Evolutionary conservation across 2,888 invertebrate species (phyloP).

Genomic region (Acronicta alni): DNA sequence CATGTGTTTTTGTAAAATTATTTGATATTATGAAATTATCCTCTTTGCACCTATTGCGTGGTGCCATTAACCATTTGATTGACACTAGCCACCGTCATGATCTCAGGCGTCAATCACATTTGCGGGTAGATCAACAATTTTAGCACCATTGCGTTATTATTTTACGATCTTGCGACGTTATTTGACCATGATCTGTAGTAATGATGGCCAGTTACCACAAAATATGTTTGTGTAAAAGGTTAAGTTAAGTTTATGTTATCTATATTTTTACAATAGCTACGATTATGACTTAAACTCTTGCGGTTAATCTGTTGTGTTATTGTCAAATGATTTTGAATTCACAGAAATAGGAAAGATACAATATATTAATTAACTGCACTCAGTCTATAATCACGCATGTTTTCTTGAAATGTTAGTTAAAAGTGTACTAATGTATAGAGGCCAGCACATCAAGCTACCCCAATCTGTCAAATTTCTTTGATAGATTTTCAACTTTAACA

Average conservation of each 20-base stretch:
- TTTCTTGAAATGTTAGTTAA: too few relatives aligned
- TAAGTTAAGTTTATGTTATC: not conserved
- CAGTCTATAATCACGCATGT: too few relatives aligned
- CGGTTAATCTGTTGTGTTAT: too few relatives aligned
- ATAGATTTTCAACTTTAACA: too few relatives aligned
- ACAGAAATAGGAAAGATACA: too few relatives aligned
- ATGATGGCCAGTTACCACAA: constrained; percentile 22
- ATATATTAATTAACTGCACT: too few relatives aligned
- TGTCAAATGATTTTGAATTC: too few relatives aligned
- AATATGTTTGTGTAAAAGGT: constrained; percentile 10
- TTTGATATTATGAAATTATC: constrained; percentile 11
- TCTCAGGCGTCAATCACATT: constrained; percentile 47
- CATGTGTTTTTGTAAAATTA: constrained; percentile 21
- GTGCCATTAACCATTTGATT: constrained; percentile 33
- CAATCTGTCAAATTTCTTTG: too few relatives aligned
- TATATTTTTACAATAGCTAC: too few relatives aligned
- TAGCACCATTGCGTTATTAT: constrained; percentile 54
- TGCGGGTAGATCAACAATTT: constrained; percentile 50
- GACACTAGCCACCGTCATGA: constrained; percentile 44
- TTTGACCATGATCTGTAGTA: constrained; percentile 54
- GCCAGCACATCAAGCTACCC: too few relatives aligned
- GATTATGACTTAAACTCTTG: too few relatives aligned
- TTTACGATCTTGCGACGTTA: constrained; percentile 49
- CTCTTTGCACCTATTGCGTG: constrained; percentile 23
- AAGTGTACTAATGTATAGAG: too few relatives aligned